Conservation (phyloP, 2,797 vertebrate genomes). For the Paramormyrops hopkinsi region DNA sequence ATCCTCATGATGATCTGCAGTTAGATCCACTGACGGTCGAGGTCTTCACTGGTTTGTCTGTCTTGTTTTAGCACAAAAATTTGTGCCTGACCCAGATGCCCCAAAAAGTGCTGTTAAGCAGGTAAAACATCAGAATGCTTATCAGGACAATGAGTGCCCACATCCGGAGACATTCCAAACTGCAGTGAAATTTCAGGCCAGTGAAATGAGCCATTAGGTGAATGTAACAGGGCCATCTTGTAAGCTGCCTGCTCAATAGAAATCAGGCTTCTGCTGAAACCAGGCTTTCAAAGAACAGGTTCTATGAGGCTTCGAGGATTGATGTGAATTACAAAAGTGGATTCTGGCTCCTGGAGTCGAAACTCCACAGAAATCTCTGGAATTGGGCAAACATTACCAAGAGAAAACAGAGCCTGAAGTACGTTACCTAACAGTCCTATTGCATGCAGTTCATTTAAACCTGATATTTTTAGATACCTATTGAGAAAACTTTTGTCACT, state of each 20-base stretch:
- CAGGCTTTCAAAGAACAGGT: background rate
- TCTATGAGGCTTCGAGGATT: background rate
- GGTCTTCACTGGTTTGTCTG: background rate
- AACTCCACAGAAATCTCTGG: background rate
- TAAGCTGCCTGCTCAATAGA: conserved; percentile 37
- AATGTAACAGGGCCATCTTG: conserved; percentile 20
- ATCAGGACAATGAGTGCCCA: conserved; percentile 12
- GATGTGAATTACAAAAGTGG: background rate
- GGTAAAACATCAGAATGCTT: conserved; percentile 17
- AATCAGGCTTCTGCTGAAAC: conserved; percentile 2
- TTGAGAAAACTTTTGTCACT: background rate
- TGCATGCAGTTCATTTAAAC: background rate
- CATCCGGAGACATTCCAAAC: conserved; percentile 35
- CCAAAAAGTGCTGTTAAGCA: conserved; percentile 44
- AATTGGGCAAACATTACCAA: background rate
- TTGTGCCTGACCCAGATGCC: background rate
- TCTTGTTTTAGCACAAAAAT: background rate
- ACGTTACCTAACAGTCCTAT: background rate
- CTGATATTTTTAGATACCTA: background rate
- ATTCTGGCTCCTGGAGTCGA: background rate
- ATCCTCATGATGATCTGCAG: background rate
- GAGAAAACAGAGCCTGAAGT: background rate
- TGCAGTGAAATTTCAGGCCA: conserved; percentile 44
- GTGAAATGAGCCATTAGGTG: conserved; percentile 34
- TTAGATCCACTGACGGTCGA: background rate